Conservation (phyloP, 2,113 vertebrate species). For the Brachyistius frenatus region DNA sequence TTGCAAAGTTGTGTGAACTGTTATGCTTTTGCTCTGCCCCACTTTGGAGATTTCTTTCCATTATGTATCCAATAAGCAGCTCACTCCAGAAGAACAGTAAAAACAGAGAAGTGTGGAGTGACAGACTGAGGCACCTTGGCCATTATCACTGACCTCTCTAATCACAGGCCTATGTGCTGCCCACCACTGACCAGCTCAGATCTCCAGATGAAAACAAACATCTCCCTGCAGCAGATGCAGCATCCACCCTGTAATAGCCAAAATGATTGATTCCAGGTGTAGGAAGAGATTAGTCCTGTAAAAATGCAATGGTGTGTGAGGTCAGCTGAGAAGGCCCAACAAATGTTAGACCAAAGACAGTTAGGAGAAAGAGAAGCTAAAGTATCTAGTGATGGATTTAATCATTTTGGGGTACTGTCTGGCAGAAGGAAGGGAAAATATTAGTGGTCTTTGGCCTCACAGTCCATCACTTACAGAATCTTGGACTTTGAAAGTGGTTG, state of each 20-base stretch:
- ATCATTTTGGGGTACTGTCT: constrained; percentile 62
- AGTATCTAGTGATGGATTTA: constrained; percentile 67
- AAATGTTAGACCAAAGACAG: constrained; percentile 66
- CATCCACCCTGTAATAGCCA: constrained; percentile 45
- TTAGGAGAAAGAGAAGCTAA: constrained; percentile 44
- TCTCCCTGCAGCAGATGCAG: constrained; percentile 37
- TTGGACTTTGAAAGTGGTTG: constrained; percentile 66
- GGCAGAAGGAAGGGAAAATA: constrained; percentile 58
- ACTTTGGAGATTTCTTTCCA: neutral
- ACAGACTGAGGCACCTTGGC: constrained; percentile 19
- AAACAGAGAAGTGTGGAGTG: constrained; percentile 22
- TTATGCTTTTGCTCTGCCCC: no score
- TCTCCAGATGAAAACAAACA: constrained; percentile 51
- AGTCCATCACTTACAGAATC: constrained; percentile 60
- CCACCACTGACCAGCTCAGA: constrained; percentile 36
- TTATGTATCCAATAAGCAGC: constrained; percentile 10
- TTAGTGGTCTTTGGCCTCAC: constrained; percentile 61
- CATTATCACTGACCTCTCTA: constrained; percentile 51
- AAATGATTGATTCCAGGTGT: constrained; percentile 68
- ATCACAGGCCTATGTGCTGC: constrained; percentile 36
- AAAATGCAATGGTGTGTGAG: constrained; percentile 48
- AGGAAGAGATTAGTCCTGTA: constrained; percentile 56
- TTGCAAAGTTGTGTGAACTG: constrained; percentile 5
- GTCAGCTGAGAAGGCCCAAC: constrained; percentile 58
- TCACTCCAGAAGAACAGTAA: constrained; percentile 19